A percentile compares a stretch with the other conserved stretches of the same genome.
phyloP scores from a whole-genome alignment of 2,113 vertebrate genomes.

The Dermatemys mawii region DNA sequence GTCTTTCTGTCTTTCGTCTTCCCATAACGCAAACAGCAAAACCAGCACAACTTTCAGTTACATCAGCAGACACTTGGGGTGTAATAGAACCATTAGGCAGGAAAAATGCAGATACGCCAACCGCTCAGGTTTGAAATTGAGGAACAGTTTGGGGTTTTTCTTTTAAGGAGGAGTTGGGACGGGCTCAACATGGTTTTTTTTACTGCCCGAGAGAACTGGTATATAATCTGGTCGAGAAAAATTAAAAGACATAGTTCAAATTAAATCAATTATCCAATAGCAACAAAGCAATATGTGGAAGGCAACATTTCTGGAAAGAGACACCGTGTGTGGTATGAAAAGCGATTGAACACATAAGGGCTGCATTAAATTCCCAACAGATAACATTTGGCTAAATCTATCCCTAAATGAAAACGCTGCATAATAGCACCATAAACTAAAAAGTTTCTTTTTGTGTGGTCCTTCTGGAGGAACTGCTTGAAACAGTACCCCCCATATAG shows the following conservation, averaged over 20 bases:
- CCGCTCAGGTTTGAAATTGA: neutral
- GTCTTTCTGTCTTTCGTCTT: neutral
- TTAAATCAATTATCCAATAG: conserved; percentile 73
- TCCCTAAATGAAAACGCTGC: conserved; percentile 74
- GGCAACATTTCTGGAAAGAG: conserved; percentile 70
- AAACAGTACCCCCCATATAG: conserved; percentile 76
- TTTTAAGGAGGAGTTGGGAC: conserved; percentile 5
- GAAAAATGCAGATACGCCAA: neutral
- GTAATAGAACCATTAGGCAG: neutral
- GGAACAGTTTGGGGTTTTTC: neutral
- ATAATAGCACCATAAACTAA: conserved; percentile 76
- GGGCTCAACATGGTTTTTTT: neutral
- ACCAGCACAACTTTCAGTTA: neutral
- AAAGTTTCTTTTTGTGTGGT: conserved; percentile 85
- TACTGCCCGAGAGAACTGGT: neutral
- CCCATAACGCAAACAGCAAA: neutral
- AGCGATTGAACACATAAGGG: conserved; percentile 77
- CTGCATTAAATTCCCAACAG: conserved; percentile 82
- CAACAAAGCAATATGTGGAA: conserved; percentile 72
- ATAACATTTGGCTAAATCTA: conserved; percentile 82
- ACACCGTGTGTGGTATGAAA: conserved; percentile 79
- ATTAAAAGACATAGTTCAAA: conserved; percentile 56
- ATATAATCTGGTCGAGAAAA: conserved; percentile 30
- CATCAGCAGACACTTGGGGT: neutral
- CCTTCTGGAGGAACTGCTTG: conserved; percentile 75